phyloP scores from a whole-genome alignment of 1,140 invertebrate genomes.

The Brachionus calyciflorus region DNA sequence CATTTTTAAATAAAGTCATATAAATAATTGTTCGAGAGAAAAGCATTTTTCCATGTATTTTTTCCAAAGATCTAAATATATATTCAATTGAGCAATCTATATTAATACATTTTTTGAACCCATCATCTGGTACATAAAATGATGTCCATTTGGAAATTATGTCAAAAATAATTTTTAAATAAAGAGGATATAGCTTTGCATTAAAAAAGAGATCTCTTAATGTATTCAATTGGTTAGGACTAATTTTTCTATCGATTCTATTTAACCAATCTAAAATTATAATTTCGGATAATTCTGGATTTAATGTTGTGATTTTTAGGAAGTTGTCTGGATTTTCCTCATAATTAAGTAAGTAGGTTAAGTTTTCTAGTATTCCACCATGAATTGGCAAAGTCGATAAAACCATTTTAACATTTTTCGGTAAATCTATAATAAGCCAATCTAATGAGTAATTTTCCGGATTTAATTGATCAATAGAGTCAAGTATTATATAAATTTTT shows the following conservation, averaged over 20 bases:
- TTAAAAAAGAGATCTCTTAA: constrained; percentile 73
- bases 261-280: constrained; percentile 49
- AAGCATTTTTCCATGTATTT: constrained; percentile 51
- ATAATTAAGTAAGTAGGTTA: no score
- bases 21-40: constrained; percentile 74
- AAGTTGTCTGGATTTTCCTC: no score
- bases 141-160: constrained; percentile 35
- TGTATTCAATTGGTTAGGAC: constrained; percentile 72
- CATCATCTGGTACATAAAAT: neutral
- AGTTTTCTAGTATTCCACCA: no score
- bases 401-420: constrained; percentile 55
- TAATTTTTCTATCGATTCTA: constrained; percentile 49
- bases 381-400: constrained; percentile 51
- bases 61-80: constrained; percentile 50
- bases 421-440: constrained; percentile 54
- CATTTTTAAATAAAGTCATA: constrained; percentile 52
- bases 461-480: constrained; percentile 54
- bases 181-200: constrained; percentile 61
- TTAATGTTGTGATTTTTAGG: no score
- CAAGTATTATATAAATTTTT: constrained; percentile 54
- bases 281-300: no score
- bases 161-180: constrained; percentile 41
- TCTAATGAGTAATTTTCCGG: constrained; percentile 51
- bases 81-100: neutral
- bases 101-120: neutral